phyloP scores from a whole-genome alignment of 2,797 vertebrate genomes.

The Huso huso region DNA sequence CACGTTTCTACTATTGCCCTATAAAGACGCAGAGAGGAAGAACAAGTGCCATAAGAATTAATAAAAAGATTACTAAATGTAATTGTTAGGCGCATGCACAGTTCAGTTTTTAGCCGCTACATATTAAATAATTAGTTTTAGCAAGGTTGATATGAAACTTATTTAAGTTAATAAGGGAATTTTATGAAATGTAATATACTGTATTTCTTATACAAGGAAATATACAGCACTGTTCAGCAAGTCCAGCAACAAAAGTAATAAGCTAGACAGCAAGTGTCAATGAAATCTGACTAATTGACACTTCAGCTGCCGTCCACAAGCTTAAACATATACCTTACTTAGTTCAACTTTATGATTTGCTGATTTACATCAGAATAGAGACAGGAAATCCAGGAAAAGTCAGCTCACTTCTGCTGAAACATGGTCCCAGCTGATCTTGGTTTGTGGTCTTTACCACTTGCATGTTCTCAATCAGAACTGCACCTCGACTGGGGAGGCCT shows the following conservation, averaged over 20 bases:
- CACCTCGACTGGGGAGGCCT: too few relatives aligned
- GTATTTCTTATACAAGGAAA: background rate
- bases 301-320: too few relatives aligned
- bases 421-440: too few relatives aligned
- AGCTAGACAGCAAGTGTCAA: too few relatives aligned
- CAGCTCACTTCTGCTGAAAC: too few relatives aligned
- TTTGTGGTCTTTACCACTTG: too few relatives aligned
- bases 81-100: background rate
- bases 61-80: background rate
- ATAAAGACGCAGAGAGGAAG: background rate
- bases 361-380: too few relatives aligned
- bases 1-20: background rate
- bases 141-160: background rate
- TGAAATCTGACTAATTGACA: too few relatives aligned
- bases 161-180: background rate
- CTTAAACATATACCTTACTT: too few relatives aligned
- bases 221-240: background rate
- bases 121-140: background rate
- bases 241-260: background rate
- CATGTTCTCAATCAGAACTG: too few relatives aligned
- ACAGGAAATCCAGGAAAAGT: too few relatives aligned
- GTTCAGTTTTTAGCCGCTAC: background rate
- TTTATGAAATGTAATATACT: background rate
- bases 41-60: slow-evolving; percentile 1
- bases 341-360: too few relatives aligned